These are phyloP conservation scores for Sarcophaga carnaria DNA, from an alignment of 2,888 invertebrate species.

Conservation along the genomic window DNA sequence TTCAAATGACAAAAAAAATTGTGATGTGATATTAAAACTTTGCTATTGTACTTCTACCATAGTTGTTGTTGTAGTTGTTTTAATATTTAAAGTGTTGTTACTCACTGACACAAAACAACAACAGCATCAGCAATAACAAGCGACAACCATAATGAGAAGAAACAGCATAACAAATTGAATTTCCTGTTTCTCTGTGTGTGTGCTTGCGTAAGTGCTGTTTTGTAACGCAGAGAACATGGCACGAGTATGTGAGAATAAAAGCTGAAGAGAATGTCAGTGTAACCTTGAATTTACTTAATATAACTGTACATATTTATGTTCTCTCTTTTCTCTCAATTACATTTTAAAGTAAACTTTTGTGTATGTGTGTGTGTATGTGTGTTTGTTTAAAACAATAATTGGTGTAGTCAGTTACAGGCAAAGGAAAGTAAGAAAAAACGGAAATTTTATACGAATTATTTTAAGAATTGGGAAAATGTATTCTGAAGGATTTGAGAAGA, in stretches of 20 bases:
- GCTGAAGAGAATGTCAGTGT: neutral
- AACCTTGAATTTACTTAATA: slow-evolving; percentile 49
- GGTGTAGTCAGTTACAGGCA: slow-evolving; percentile 21
- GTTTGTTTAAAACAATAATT: slow-evolving; percentile 15
- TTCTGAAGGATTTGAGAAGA: neutral
- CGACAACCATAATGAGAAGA: slow-evolving; percentile 5
- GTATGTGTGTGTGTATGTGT: slow-evolving; percentile 12
- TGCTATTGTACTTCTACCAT: neutral
- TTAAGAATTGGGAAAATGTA: neutral
- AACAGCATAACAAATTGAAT: slow-evolving; percentile 42
- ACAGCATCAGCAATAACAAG: neutral
- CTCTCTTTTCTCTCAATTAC: neutral
- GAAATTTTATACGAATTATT: neutral
- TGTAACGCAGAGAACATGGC: no score
- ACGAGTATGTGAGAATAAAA: neutral
- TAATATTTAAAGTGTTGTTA: neutral
- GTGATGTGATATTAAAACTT: slow-evolving; percentile 7
- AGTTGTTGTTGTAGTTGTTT: neutral
- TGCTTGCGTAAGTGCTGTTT: neutral
- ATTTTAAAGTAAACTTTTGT: slow-evolving; percentile 3
- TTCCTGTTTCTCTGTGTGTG: slow-evolving; percentile 23
- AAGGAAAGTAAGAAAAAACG: neutral
- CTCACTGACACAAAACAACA: neutral
- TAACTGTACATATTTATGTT: slow-evolving; percentile 4
- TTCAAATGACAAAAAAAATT: slow-evolving; percentile 10